Base-by-base conservation (phyloP, 2,113 vertebrate species). In the Tychaedon coryphoeus region DNA sequence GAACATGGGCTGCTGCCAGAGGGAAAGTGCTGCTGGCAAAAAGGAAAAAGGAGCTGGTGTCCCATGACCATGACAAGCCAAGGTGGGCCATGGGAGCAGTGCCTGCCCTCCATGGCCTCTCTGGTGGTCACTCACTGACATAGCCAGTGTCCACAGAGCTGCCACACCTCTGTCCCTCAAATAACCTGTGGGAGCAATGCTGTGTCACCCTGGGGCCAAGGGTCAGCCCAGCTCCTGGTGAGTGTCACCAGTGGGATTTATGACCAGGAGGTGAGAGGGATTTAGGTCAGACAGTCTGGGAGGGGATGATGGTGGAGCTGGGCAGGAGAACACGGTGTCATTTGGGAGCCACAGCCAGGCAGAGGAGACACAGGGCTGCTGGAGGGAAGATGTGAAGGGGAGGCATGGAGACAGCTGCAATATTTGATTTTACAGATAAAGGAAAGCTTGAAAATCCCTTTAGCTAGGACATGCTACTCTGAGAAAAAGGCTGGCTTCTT, bases 211-310 rank as follows among this genome's bases (percentile, higher is more conserved):
- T 2, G n/a, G 72, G n/a, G 26, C 19, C 3, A 2, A 54, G 28
- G 40, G 51, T 72, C 57, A 65, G 51, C 33, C 53, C 65, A 11
- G 61, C 34, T 67, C 65, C 69, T 19, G 61, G 8, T 3, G 17
- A 38, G 25, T 9, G 67, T 45, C 58, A 4, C 62, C 19, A 8
- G 47, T 38, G 80, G 80, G 81, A 88, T 96, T 95, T 90, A 12
- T 25, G 78, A 13, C 16, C 4, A 8, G 45, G 79, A 78, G 77
- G 60, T 31, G 65, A 84, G 60, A 58, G 48, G 61, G 92, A 95
- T 92, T 96, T 74, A 94, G 87, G 90, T 91, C 93, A 91, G 90
- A 70, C 77, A 51, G 81, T 86, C 81, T 75, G 87, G 56, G 31
- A 88, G 10, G 29, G 67, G 51, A 58, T 95, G 91, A 75, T 69